Evolutionary conservation across 2,888 invertebrate genomes (phyloP).

Genomic region (Drosophila mayaguana): DNA sequence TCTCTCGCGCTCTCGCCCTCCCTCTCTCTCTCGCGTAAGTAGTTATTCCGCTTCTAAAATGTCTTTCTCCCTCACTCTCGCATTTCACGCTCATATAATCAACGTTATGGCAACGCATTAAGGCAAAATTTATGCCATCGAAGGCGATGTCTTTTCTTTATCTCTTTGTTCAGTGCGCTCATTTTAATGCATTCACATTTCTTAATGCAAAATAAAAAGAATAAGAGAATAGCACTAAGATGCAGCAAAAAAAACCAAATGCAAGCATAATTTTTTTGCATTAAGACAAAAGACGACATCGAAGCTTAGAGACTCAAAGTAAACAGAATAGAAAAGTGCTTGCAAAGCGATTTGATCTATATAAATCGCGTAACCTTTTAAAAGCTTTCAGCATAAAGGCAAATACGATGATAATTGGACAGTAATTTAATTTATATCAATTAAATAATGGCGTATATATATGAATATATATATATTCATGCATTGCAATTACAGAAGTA

Average conservation of each 20-base stretch:
- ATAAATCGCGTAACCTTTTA: constrained; percentile 19
- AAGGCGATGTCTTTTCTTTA: constrained; percentile 27
- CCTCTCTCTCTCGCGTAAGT: constrained; percentile 25
- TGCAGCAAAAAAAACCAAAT: constrained; percentile 11
- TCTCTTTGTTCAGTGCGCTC: constrained; percentile 13
- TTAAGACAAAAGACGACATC: constrained; percentile 10
- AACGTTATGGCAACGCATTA: constrained; percentile 74
- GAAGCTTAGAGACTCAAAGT: neutral
- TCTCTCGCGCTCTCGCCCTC: constrained; percentile 9
- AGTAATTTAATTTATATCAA: neutral
- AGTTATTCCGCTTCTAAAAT: neutral
- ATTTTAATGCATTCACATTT: constrained; percentile 62
- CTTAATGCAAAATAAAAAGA: constrained; percentile 40
- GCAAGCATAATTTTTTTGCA: constrained; percentile 17
- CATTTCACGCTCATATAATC: constrained; percentile 54
- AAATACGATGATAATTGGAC: neutral
- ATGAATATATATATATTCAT: too few species aligned
- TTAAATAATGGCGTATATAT: too few species aligned
- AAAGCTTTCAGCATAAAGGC: constrained; percentile 4
- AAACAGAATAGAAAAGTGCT: constrained; percentile 14
- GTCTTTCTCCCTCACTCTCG: constrained; percentile 1
- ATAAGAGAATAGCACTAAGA: constrained; percentile 4
- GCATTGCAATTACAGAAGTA: too few species aligned
- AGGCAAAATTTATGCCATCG: constrained; percentile 64
- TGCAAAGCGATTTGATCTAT: constrained; percentile 21